These are phyloP conservation scores for Cheilosia vulpina DNA, from an alignment of 2,888 invertebrate species.

Conservation along the genomic window DNA sequence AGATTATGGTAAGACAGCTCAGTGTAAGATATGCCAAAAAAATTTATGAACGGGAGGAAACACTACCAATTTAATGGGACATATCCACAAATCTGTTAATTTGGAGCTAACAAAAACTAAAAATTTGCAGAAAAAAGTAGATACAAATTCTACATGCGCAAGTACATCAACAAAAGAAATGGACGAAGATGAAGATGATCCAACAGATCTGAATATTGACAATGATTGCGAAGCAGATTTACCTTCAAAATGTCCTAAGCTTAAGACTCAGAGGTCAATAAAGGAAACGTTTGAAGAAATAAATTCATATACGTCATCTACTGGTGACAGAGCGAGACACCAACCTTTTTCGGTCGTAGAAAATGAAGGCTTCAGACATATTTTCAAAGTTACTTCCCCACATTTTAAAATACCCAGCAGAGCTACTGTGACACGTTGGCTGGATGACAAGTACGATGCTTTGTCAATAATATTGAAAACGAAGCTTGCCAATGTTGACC, in stretches of 20 bases:
- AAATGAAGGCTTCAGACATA: no score
- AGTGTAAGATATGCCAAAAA: no score
- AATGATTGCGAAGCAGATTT: neutral
- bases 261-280: constrained; percentile 24
- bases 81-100: no score
- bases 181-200: neutral
- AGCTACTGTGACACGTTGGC: constrained; percentile 38
- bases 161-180: neutral
- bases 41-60: no score
- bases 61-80: no score
- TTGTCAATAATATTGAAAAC: constrained; percentile 45
- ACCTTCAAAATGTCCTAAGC: neutral
- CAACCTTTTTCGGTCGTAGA: constrained; percentile 34
- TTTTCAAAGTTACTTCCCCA: constrained; percentile 19
- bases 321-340: constrained; percentile 42
- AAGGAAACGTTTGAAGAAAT: constrained; percentile 47
- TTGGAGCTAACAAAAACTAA: no score
- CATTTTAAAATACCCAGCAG: constrained; percentile 37
- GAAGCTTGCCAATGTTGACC: constrained; percentile 45
- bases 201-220: neutral
- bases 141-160: neutral
- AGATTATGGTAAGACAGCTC: no score
- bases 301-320: constrained; percentile 32
- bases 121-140: no score
- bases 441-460: constrained; percentile 57